Conservation (phyloP, 2,888 invertebrate species). For the Eilema depressum region DNA sequence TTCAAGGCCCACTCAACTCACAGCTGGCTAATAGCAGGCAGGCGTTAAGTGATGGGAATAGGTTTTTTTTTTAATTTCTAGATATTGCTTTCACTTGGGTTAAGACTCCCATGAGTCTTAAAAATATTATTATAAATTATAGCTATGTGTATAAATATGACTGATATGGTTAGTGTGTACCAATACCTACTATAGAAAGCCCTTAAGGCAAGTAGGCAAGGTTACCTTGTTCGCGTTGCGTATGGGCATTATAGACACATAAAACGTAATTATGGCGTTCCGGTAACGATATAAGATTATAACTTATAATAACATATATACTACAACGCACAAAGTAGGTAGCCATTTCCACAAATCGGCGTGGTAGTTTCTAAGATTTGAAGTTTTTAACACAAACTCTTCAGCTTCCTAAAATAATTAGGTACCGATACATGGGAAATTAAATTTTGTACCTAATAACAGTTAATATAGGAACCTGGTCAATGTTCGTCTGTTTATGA, state of each 20-base stretch:
- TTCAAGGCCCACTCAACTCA: neutral
- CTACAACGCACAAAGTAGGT: neutral
- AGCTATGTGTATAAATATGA: neutral
- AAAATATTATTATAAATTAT: neutral
- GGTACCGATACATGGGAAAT: too few species aligned
- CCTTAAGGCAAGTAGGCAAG: neutral
- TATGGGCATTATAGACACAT: neutral
- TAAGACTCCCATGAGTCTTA: neutral
- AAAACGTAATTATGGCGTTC: neutral
- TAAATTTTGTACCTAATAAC: neutral
- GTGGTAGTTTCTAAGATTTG: neutral
- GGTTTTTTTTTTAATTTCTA: neutral
- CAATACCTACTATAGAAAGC: neutral
- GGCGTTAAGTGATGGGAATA: slow-evolving; percentile 1
- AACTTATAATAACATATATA: too few species aligned
- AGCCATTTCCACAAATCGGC: neutral
- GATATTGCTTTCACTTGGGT: neutral
- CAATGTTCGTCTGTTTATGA: too few species aligned
- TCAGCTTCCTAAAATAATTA: too few species aligned
- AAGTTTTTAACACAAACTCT: neutral
- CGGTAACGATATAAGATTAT: neutral
- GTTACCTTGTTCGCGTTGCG: neutral
- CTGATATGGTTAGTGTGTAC: neutral
- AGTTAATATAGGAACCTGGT: neutral
- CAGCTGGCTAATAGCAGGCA: slow-evolving; percentile 4